A percentile compares a stretch with the other conserved stretches of the same genome.
Evolutionary conservation across 2,797 vertebrate species (phyloP).

Genomic region (Leptoclinus maculatus): DNA sequence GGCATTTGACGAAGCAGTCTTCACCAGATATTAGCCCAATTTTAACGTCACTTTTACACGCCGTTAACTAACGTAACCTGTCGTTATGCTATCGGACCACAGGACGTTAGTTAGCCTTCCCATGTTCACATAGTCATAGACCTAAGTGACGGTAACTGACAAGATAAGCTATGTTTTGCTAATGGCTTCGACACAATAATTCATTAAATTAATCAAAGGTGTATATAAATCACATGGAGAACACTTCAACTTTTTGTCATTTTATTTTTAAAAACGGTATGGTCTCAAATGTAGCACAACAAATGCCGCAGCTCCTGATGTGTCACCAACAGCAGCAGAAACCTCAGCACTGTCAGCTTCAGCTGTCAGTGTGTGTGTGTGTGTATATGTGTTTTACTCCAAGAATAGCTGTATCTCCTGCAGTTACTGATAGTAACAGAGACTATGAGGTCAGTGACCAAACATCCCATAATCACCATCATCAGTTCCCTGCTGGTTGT

Average conservation of each 20-base stretch:
- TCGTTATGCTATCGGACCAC: background rate
- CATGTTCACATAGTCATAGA: background rate
- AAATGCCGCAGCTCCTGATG: background rate
- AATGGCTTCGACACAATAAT: background rate
- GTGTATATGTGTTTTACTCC: slow-evolving; percentile 1
- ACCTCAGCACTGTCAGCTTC: slow-evolving; percentile 55
- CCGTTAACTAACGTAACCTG: background rate
- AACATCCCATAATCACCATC: slow-evolving; percentile 45
- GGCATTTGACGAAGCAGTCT: background rate
- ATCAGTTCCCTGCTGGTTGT: slow-evolving; percentile 37
- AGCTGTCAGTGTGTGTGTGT: slow-evolving; percentile 46
- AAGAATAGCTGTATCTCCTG: slow-evolving; percentile 46
- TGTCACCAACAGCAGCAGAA: slow-evolving; percentile 48
- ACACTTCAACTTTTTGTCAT: background rate
- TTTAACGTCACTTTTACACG: background rate
- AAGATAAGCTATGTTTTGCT: background rate
- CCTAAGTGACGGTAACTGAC: background rate
- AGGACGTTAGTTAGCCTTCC: background rate
- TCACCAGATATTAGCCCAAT: background rate
- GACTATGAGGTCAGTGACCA: slow-evolving; percentile 25
- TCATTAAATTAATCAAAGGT: background rate
- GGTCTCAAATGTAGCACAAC: background rate
- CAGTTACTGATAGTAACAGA: slow-evolving; percentile 40
- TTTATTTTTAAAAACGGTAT: background rate
- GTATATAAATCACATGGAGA: background rate